phyloP scores from a whole-genome alignment of 2,797 vertebrate species.

The Hemitrygon akajei region DNA sequence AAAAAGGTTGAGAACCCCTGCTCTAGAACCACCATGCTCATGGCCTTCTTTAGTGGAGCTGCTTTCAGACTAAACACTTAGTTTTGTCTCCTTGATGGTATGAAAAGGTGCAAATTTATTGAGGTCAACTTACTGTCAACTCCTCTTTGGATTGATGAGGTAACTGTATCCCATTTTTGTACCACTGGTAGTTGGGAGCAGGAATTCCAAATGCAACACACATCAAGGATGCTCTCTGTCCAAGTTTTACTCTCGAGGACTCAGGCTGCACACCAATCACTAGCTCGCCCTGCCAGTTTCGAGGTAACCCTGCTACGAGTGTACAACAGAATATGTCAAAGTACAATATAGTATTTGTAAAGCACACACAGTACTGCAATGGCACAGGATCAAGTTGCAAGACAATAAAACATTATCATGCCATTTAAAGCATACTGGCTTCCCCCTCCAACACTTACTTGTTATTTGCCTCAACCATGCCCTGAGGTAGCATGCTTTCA shows the following conservation, averaged over 20 bases:
- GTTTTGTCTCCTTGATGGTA: not conserved
- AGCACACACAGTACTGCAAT: not conserved
- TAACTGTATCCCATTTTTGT: slow-evolving; percentile 65
- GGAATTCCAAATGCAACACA: slow-evolving; percentile 72
- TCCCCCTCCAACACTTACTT: not conserved
- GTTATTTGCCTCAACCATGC: not conserved
- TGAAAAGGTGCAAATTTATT: not conserved
- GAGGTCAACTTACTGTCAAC: slow-evolving; percentile 55
- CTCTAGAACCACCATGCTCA: no score
- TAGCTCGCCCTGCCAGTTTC: not conserved
- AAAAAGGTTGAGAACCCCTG: no score
- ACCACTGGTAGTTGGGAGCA: slow-evolving; percentile 73
- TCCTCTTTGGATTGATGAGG: slow-evolving; percentile 53
- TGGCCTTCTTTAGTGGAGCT: not conserved
- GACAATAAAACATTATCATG: no score
- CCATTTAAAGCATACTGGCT: no score
- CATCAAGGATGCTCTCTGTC: slow-evolving; percentile 53
- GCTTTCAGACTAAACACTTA: not conserved
- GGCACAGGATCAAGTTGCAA: not conserved
- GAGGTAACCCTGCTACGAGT: not conserved
- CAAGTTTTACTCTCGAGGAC: slow-evolving; percentile 52
- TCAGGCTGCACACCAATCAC: slow-evolving; percentile 47
- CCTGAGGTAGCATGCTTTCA: no score
- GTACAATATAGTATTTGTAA: not conserved
- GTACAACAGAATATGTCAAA: not conserved